These are phyloP conservation scores for Balearica regulorum DNA, from an alignment of 2,797 vertebrate genomes.

Conservation along the genomic window DNA sequence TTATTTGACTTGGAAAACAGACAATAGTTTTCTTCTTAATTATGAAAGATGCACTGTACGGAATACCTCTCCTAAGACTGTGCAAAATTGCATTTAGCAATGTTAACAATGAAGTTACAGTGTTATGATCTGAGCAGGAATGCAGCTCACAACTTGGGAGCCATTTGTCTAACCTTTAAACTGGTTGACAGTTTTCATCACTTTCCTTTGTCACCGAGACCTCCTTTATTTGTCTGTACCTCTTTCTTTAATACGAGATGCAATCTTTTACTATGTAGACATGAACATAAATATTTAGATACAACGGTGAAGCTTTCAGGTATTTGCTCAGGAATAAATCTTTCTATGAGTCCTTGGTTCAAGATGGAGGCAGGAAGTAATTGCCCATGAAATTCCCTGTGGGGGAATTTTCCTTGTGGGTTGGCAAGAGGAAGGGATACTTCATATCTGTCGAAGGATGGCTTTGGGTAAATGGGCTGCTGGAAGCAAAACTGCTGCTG, in stretches of 20 bases:
- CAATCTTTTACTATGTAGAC: background rate
- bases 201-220: background rate
- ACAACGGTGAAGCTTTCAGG: background rate
- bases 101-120: slow-evolving; percentile 5
- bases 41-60: background rate
- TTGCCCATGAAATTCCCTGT: background rate
- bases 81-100: background rate
- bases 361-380: slow-evolving; percentile 18
- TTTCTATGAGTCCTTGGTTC: slow-evolving; percentile 16
- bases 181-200: background rate
- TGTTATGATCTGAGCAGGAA: background rate
- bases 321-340: slow-evolving; percentile 48
- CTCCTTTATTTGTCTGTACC: slow-evolving; percentile 14
- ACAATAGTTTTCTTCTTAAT: slow-evolving; percentile 3
- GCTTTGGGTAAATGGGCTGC: background rate
- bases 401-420: background rate
- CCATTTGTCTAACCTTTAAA: background rate
- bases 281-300: slow-evolving; percentile 18
- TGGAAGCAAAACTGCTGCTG: background rate
- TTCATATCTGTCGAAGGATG: background rate
- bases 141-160: background rate
- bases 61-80: background rate
- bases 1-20: slow-evolving; percentile 51
- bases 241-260: background rate
- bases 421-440: background rate